Percentiles rank a stretch among this genome's conserved stretches.
Conservation (phyloP, 2,113 vertebrate species). For the Oryctolagus cuniculus region mOryCun1.1 NC_091436.1:36016001-36016500, state of each 20-base stretch:
- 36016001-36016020: background rate
- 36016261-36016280: background rate
- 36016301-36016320: background rate
- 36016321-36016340: background rate
- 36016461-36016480: slow-evolving; percentile 42
- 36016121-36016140: background rate
- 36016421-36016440: slow-evolving; percentile 34
- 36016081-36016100: background rate
- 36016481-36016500: slow-evolving; percentile 52
- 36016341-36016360: background rate
- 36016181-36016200: background rate
- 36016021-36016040: background rate
- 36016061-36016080: background rate
- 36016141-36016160: background rate
- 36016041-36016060: background rate
- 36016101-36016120: background rate
- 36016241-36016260: background rate
- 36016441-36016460: slow-evolving; percentile 50
- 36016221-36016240: background rate
- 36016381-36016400: background rate
- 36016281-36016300: background rate
- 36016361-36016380: background rate
- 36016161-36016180: background rate
- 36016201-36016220: background rate
- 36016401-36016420: background rate